Conservation (phyloP, 2,113 vertebrate species). For the Alexandromys fortis region DNA sequence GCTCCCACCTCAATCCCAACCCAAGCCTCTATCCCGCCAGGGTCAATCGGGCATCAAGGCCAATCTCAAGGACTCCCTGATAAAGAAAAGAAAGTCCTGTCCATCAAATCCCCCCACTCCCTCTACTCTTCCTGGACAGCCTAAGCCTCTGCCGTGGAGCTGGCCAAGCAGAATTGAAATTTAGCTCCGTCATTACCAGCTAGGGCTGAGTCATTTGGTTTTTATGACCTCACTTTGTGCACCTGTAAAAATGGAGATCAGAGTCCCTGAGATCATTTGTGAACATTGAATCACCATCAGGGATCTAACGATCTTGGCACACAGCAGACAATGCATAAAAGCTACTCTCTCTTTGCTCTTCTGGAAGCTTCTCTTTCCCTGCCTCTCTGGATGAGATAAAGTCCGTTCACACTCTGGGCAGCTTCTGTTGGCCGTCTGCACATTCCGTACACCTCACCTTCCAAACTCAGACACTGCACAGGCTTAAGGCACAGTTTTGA, state of each 20-base stretch:
- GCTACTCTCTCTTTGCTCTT: neutral
- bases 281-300: neutral
- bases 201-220: neutral
- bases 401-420: no score
- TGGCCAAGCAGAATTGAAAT: neutral
- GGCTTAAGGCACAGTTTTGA: neutral
- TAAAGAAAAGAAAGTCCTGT: neutral
- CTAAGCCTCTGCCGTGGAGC: neutral
- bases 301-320: neutral
- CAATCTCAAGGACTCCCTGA: neutral
- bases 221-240: neutral
- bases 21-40: neutral
- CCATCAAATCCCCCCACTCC: accelerated
- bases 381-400: neutral
- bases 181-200: neutral
- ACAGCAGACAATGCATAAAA: neutral
- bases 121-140: no score
- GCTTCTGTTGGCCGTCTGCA: neutral
- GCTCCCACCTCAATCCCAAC: no score
- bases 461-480: neutral
- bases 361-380: neutral
- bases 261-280: neutral
- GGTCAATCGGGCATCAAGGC: neutral
- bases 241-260: neutral
- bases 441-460: neutral